Evolutionary conservation across 1,140 invertebrate species (phyloP).

Genomic region (Alviniconcha marisindica): DNA sequence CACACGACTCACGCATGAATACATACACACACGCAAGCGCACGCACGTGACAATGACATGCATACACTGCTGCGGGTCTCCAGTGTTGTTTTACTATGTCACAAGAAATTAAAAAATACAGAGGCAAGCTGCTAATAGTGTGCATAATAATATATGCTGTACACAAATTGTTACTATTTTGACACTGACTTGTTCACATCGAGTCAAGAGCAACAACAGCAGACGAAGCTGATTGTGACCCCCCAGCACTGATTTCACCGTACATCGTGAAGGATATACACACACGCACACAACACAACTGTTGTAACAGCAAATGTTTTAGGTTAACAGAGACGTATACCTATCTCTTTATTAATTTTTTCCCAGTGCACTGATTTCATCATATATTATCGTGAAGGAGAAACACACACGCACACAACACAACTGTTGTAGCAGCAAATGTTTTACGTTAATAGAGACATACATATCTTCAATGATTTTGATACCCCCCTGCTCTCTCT

Average conservation of each 20-base stretch:
- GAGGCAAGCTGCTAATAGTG: background rate
- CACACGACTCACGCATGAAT: background rate
- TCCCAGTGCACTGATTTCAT: background rate
- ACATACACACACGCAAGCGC: constrained; percentile 15
- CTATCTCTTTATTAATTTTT: background rate
- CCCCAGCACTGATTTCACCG: background rate
- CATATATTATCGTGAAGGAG: background rate
- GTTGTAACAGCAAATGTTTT: background rate
- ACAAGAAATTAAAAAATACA: too few relatives aligned
- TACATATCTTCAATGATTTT: background rate
- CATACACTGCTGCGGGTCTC: background rate
- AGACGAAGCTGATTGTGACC: too few relatives aligned
- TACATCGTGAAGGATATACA: background rate
- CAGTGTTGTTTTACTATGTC: too few relatives aligned
- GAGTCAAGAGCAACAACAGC: background rate
- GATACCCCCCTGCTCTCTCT: background rate
- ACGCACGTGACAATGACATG: background rate
- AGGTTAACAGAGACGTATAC: too few relatives aligned
- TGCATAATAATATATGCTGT: background rate
- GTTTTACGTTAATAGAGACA: background rate
- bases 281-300: background rate
- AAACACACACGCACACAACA: background rate
- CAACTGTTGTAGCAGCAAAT: background rate
- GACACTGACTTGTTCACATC: constrained; percentile 2
- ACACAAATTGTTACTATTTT: background rate